Evolutionary conservation across 1,140 invertebrate genomes (phyloP).

Genomic region (Mizuhopecten yessoensis): DNA sequence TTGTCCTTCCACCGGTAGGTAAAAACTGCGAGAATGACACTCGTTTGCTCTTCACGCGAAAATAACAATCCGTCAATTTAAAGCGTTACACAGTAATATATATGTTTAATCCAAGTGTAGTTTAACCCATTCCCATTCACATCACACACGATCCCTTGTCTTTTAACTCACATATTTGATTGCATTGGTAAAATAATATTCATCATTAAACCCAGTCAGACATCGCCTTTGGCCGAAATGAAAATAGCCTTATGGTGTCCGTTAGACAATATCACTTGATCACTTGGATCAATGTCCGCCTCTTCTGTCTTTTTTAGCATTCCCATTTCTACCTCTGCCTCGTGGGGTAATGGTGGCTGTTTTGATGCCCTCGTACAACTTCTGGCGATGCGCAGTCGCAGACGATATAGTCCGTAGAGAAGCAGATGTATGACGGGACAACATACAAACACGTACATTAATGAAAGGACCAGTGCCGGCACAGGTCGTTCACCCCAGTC

Average conservation of each 20-base stretch:
- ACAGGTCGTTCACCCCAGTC: conserved; percentile 56
- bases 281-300: neutral
- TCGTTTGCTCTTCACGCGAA: no score
- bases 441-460: conserved; percentile 53
- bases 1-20: no score
- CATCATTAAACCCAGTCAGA: neutral
- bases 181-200: neutral
- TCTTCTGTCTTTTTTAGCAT: neutral
- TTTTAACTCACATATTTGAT: neutral
- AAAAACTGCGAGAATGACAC: no score
- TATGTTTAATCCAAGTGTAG: no score
- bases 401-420: conserved; percentile 55
- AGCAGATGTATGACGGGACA: conserved; percentile 52
- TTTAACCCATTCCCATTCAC: neutral
- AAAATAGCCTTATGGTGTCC: conserved; percentile 24
- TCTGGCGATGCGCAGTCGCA: conserved; percentile 45
- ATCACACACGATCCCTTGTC: neutral
- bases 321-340: neutral
- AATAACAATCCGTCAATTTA: no score
- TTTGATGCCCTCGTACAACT: neutral
- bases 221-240: neutral
- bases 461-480: conserved; percentile 37
- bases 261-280: neutral
- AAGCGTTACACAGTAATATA: no score
- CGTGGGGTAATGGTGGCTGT: neutral